Evolutionary conservation across 1,140 invertebrate genomes (phyloP).

Genomic region (Holcopasites calliopsidis): DNA sequence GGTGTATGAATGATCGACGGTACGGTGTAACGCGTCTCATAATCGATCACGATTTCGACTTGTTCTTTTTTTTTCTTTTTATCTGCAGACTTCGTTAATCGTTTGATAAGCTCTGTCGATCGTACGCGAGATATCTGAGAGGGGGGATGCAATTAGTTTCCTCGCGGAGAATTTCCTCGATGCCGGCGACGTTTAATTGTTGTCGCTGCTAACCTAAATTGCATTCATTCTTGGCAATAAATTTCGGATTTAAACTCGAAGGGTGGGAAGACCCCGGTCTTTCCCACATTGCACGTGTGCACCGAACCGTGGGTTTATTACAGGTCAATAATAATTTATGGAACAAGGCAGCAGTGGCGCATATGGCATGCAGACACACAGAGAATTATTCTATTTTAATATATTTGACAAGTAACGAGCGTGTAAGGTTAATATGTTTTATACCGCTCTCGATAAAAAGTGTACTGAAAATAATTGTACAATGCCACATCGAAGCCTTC

Average conservation of each 20-base stretch:
- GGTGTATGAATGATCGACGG: not conserved
- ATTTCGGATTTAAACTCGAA: not conserved
- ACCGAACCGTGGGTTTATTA: too few relatives aligned
- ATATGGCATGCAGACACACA: too few relatives aligned
- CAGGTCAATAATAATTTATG: too few relatives aligned
- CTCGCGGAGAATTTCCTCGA: slow-evolving; percentile 8
- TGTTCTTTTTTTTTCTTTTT: not conserved
- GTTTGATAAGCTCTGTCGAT: slow-evolving; percentile 2
- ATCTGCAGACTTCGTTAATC: not conserved
- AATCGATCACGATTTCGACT: slow-evolving; percentile 30
- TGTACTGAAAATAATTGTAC: too few relatives aligned
- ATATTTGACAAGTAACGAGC: too few relatives aligned
- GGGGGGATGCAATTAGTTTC: not conserved
- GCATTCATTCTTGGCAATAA: not conserved
- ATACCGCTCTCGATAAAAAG: too few relatives aligned
- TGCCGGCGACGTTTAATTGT: slow-evolving; percentile 12
- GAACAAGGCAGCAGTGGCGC: too few relatives aligned
- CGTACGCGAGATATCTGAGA: not conserved
- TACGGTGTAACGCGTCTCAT: not conserved
- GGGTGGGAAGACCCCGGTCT: too few relatives aligned
- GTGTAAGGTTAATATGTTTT: not conserved
- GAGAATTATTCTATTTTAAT: too few relatives aligned
- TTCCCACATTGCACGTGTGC: too few relatives aligned
- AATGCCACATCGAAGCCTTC: too few relatives aligned
- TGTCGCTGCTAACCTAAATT: not conserved